These are phyloP conservation scores for Lochmaea crataegi DNA, from an alignment of 2,888 invertebrate species.

Conservation along the genomic window DNA sequence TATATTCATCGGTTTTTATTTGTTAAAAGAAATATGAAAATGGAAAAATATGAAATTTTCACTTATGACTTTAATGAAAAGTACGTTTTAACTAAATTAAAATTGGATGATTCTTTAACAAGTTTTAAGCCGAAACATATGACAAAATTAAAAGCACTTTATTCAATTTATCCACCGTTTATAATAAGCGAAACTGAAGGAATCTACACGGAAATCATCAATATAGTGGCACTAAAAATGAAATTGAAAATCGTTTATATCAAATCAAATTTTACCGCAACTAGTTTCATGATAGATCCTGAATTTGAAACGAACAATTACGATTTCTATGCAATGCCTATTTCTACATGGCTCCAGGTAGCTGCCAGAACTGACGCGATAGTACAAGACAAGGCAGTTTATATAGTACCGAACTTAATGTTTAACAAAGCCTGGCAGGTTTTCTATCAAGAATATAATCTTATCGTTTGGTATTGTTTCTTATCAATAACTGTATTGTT, in stretches of 20 bases:
- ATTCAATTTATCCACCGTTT: background rate
- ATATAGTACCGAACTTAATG: conserved; percentile 14
- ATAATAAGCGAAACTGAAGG: conserved; percentile 4
- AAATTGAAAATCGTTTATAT: conserved; percentile 2
- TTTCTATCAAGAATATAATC: conserved; percentile 11
- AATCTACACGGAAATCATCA: conserved; percentile 9
- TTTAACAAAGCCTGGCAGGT: conserved; percentile 11
- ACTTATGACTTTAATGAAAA: background rate
- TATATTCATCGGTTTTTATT: conserved; percentile 9
- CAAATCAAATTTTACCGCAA: background rate
- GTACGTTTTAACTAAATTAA: background rate
- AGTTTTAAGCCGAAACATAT: background rate
- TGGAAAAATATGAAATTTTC: background rate
- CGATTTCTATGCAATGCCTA: background rate
- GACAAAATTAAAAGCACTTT: conserved; percentile 2
- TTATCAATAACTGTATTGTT: background rate
- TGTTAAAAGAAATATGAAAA: background rate
- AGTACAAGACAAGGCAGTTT: conserved; percentile 12
- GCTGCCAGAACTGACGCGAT: conserved; percentile 3
- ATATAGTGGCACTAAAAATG: background rate
- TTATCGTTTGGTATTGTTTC: conserved; percentile 8
- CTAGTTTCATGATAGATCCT: background rate
- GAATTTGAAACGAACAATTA: conserved; percentile 15
- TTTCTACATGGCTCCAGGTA: background rate
- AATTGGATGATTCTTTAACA: background rate